These are phyloP conservation scores for Synanthedon andrenaeformis DNA, from an alignment of 2,888 invertebrate genomes.

Conservation along the genomic window DNA sequence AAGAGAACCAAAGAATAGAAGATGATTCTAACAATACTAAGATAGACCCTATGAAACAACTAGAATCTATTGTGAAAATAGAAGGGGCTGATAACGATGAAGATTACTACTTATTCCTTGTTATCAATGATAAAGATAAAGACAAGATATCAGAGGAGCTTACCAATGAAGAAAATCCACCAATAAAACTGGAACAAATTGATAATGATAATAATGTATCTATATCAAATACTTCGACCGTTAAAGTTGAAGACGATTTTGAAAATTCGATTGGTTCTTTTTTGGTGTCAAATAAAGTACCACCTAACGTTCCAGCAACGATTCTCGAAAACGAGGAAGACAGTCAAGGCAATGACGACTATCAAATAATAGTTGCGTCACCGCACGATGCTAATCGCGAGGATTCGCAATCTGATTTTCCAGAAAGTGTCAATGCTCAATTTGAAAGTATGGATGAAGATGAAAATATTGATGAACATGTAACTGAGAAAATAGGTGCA, in stretches of 20 bases:
- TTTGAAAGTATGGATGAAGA: constrained; percentile 16
- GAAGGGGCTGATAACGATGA: constrained; percentile 59
- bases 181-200: constrained; percentile 13
- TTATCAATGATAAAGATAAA: constrained; percentile 49
- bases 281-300: constrained; percentile 41
- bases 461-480: constrained; percentile 15
- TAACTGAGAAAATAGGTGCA: constrained; percentile 14
- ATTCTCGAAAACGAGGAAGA: constrained; percentile 59
- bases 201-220: constrained; percentile 7
- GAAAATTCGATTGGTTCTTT: constrained; percentile 48
- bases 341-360: constrained; percentile 26
- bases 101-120: constrained; percentile 60
- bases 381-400: constrained; percentile 17
- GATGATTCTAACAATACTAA: constrained; percentile 15
- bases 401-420: constrained; percentile 16
- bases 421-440: constrained; percentile 15
- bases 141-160: constrained; percentile 11
- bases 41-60: constrained; percentile 47
- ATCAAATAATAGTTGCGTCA: constrained; percentile 31
- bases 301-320: constrained; percentile 53
- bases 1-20: constrained; percentile 19
- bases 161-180: neutral
- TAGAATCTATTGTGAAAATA: constrained; percentile 47
- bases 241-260: constrained; percentile 19
- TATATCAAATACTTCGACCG: constrained; percentile 6